phyloP scores from a whole-genome alignment of 2,113 vertebrate species.

The Brachyistius frenatus region DNA sequence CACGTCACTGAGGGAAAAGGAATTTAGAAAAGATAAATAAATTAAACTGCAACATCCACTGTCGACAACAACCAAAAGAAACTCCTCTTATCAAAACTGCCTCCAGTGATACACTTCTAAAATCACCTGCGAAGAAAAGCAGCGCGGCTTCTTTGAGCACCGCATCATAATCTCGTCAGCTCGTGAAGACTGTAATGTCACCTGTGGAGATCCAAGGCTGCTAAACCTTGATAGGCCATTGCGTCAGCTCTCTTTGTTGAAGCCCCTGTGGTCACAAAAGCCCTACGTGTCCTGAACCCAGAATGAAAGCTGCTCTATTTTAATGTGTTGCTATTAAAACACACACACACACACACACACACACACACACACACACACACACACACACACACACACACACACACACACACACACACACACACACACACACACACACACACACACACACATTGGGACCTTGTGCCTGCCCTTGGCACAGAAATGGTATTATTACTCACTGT shows the following conservation, averaged over 20 bases:
- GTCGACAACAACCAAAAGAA: slow-evolving; percentile 22
- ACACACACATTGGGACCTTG: slow-evolving; percentile 69
- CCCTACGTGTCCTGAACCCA: slow-evolving; percentile 71
- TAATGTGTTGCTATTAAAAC: slow-evolving; percentile 72
- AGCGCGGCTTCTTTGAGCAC: slow-evolving; percentile 35
- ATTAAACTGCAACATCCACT: background rate
- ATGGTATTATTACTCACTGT: slow-evolving; percentile 70
- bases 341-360: slow-evolving; percentile 51
- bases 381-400: slow-evolving; percentile 59
- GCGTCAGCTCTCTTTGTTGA: slow-evolving; percentile 69
- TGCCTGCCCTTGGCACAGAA: slow-evolving; percentile 72
- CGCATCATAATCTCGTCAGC: slow-evolving; percentile 48
- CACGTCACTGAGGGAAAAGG: background rate
- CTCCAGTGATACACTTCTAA: slow-evolving; percentile 21
- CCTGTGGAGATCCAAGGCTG: slow-evolving; percentile 68
- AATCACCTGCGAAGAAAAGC: slow-evolving; percentile 40
- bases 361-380: slow-evolving; percentile 61
- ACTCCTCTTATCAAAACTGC: slow-evolving; percentile 20
- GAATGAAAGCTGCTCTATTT: slow-evolving; percentile 70
- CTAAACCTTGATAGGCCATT: slow-evolving; percentile 67
- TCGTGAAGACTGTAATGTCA: slow-evolving; percentile 60
- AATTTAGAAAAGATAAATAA: background rate
- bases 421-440: slow-evolving; percentile 50
- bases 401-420: slow-evolving; percentile 61
- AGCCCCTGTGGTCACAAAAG: slow-evolving; percentile 70